These are phyloP conservation scores for Argyresthia albistria DNA, from an alignment of 2,888 invertebrate genomes.

Conservation along the genomic window DNA sequence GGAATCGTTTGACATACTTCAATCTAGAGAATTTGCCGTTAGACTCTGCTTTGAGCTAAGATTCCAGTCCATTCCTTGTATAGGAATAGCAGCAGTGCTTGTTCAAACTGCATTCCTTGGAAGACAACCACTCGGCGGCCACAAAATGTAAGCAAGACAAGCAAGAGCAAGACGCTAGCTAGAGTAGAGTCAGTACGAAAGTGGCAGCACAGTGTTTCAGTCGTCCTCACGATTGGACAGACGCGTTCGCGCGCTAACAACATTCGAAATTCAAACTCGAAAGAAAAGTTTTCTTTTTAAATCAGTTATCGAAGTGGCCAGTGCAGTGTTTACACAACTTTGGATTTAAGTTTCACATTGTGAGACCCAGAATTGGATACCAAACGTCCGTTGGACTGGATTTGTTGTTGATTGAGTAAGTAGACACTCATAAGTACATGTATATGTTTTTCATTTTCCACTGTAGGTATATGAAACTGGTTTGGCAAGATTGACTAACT, in stretches of 20 bases:
- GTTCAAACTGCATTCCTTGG: constrained; percentile 53
- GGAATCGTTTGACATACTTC: background rate
- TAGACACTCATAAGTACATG: constrained; percentile 14
- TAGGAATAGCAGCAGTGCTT: constrained; percentile 42
- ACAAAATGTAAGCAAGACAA: constrained; percentile 12
- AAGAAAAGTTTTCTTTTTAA: background rate
- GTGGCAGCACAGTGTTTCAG: constrained; percentile 46
- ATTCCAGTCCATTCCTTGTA: constrained; percentile 39
- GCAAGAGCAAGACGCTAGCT: no score
- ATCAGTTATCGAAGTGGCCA: constrained; percentile 27
- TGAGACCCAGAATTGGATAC: constrained; percentile 35
- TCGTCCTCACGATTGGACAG: constrained; percentile 24
- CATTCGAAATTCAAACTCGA: constrained; percentile 29
- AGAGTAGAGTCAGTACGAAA: constrained; percentile 51
- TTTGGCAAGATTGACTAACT: background rate
- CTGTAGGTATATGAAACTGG: background rate
- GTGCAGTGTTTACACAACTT: constrained; percentile 40
- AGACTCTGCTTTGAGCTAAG: constrained; percentile 17
- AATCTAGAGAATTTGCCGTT: constrained; percentile 1
- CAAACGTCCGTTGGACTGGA: constrained; percentile 23
- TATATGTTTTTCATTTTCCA: constrained; percentile 3
- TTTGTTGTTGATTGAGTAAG: constrained; percentile 54
- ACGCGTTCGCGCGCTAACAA: constrained; percentile 26
- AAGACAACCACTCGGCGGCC: constrained; percentile 27
- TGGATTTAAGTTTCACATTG: constrained; percentile 31